Conservation (phyloP, 2,797 vertebrate genomes). For the Acanthurus tractus region DNA sequence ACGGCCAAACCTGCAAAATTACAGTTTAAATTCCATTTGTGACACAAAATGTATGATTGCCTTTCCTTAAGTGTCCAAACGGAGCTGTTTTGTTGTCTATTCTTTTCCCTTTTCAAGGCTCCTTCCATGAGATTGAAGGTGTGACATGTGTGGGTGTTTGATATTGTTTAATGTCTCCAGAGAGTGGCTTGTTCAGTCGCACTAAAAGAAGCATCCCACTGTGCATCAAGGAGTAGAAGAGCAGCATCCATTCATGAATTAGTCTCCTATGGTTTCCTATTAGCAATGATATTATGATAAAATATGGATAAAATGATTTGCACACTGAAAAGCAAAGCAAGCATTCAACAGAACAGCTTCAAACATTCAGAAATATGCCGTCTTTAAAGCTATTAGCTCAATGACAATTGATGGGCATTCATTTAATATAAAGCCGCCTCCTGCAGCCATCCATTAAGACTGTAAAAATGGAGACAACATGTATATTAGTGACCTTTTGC, state of each 20-base stretch:
- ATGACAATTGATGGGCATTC: neutral
- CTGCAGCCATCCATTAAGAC: neutral
- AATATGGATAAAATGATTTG: neutral
- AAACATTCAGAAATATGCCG: neutral
- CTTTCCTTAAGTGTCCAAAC: neutral
- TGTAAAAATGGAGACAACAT: neutral
- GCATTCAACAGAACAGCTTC: neutral
- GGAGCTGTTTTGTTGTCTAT: neutral
- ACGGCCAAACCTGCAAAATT: neutral
- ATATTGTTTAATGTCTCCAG: conserved; percentile 44
- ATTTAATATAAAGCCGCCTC: neutral
- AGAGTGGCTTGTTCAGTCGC: conserved; percentile 11
- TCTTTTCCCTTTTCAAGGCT: neutral
- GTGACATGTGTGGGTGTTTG: conserved; percentile 22
- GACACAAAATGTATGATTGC: neutral
- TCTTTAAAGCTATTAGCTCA: neutral
- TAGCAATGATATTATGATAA: too few species aligned
- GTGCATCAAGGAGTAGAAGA: conserved; percentile 10
- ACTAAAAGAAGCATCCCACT: conserved; percentile 1
- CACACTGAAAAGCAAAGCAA: too few species aligned
- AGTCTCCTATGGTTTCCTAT: neutral
- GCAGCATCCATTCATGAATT: conserved; percentile 6
- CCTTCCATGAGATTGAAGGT: conserved; percentile 6
- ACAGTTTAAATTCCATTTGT: neutral
- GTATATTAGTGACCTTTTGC: neutral